A percentile compares a stretch with the other conserved stretches of the same genome.
phyloP scores from a whole-genome alignment of 2,113 vertebrate genomes.

The Ia io region DNA sequence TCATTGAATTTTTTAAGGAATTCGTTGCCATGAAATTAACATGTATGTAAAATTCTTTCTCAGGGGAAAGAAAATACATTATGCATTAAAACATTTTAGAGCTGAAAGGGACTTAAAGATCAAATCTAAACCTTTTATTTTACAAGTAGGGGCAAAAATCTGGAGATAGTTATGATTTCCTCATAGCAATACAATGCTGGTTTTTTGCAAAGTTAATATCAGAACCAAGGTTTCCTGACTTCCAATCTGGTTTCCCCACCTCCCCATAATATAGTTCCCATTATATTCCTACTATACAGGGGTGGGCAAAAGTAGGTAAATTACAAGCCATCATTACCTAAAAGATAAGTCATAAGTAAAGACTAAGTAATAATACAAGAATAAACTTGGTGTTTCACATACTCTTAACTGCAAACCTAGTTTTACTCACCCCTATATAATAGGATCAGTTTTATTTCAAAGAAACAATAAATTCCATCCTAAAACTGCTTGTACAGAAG shows the following conservation, averaged over 20 bases:
- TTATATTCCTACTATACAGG: not conserved
- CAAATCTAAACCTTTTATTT: not conserved
- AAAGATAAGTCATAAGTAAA: not conserved
- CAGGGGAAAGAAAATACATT: not conserved
- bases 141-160: not conserved
- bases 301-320: not conserved
- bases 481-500: not conserved
- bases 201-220: not conserved
- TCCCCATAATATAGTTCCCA: not conserved
- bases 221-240: not conserved
- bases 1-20: not conserved
- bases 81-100: not conserved
- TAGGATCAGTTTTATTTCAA: not conserved
- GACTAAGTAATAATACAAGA: not conserved
- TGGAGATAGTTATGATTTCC: not conserved
- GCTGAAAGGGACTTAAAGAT: constrained; percentile 17
- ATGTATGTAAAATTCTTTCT: constrained; percentile 10
- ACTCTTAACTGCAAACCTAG: not conserved
- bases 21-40: not conserved
- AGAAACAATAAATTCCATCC: not conserved
- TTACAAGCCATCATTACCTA: not conserved
- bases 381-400: not conserved
- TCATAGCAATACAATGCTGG: not conserved
- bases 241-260: not conserved
- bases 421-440: not conserved